Evolutionary conservation across 2,113 vertebrate genomes (phyloP).

Genomic region (Chionis minor): DNA sequence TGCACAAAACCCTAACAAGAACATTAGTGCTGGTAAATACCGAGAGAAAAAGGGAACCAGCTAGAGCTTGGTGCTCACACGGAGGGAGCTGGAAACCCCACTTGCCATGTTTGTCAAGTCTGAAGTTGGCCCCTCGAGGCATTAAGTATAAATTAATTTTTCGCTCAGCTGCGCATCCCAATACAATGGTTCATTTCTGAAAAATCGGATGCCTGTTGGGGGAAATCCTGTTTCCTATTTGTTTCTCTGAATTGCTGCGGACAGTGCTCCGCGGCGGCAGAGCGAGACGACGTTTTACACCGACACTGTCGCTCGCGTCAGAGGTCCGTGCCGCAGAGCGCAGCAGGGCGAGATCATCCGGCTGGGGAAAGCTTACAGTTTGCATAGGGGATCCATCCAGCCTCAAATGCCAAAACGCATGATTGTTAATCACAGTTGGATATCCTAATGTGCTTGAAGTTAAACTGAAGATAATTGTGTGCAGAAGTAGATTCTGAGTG

Average conservation of each 20-base stretch:
- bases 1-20: neutral
- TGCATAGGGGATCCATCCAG: neutral
- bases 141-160: neutral
- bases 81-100: neutral
- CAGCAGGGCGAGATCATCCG: accelerated
- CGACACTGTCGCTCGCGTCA: neutral
- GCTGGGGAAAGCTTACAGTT: neutral
- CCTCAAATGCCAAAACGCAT: neutral
- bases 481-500: neutral
- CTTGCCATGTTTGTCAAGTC: neutral
- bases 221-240: slow-evolving; percentile 51
- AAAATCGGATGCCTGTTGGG: neutral
- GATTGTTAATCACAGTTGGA: neutral
- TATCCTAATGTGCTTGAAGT: neutral
- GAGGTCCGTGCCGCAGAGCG: neutral
- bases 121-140: neutral
- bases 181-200: neutral
- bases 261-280: neutral
- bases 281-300: neutral
- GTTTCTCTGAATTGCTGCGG: neutral
- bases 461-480: neutral
- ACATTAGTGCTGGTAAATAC: neutral
- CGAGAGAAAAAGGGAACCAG: neutral
- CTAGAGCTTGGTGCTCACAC: neutral
- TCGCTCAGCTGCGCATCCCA: neutral